These are phyloP conservation scores for Temnopleurus reevesii DNA, from an alignment of 53 echinoderm and acorn worm genomes.

Conservation along the genomic window DNA sequence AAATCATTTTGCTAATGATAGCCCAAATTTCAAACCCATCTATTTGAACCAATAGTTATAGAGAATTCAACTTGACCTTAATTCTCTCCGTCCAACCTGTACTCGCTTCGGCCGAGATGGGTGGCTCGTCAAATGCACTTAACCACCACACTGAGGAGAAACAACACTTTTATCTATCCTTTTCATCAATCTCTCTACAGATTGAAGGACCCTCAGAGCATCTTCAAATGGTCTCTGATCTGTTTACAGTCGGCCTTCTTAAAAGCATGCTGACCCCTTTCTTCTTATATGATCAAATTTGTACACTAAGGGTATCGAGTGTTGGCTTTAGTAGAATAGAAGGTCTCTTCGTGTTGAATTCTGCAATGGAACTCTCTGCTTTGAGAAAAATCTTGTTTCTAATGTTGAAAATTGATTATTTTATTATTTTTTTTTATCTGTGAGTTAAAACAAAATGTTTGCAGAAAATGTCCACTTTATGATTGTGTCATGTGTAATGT, in stretches of 20 bases:
- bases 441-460: background rate
- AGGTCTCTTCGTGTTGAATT: background rate
- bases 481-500: too few relatives aligned
- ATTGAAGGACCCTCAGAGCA: background rate
- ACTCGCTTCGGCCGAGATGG: background rate
- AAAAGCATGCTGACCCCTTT: background rate
- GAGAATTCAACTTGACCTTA: too few relatives aligned
- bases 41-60: too few relatives aligned
- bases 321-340: background rate
- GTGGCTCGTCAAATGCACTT: background rate
- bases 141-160: background rate
- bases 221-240: conserved; percentile 19
- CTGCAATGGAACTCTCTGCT: background rate
- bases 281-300: background rate
- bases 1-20: too few relatives aligned
- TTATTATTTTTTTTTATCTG: background rate
- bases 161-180: background rate
- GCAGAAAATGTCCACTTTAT: too few relatives aligned
- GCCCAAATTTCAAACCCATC: too few relatives aligned
- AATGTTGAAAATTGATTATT: background rate
- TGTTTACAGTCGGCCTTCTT: conserved; percentile 8
- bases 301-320: background rate
- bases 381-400: background rate
- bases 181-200: background rate
- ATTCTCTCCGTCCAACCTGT: background rate